phyloP scores from a whole-genome alignment of 2,888 invertebrate genomes.

The Imbricaverruca yamaguchii region DNA sequence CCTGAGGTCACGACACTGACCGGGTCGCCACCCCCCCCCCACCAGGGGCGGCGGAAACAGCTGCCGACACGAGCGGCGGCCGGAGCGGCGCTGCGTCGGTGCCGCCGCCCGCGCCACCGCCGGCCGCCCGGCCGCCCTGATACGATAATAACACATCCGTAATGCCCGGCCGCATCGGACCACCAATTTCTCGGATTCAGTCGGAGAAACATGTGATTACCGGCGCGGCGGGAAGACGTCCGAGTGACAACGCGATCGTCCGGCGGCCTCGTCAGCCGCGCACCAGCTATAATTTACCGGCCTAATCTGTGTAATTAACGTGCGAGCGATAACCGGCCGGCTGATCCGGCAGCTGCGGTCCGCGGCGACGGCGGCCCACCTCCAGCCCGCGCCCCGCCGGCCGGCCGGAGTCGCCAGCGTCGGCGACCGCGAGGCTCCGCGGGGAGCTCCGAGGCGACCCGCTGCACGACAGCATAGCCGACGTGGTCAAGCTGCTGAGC shows the following conservation, averaged over 20 bases:
- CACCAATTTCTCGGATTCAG: slow-evolving; percentile 2
- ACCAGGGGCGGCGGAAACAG: neutral
- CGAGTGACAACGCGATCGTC: neutral
- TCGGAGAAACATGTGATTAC: slow-evolving; percentile 22
- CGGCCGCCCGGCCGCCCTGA: slow-evolving; percentile 10
- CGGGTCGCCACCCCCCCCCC: neutral
- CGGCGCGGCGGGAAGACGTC: neutral
- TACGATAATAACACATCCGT: slow-evolving; percentile 18
- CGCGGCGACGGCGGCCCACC: neutral
- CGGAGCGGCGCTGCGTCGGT: neutral
- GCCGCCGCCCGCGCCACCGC: neutral
- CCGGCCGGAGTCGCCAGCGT: no score
- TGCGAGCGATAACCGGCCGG: slow-evolving; percentile 1
- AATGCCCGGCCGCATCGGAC: neutral
- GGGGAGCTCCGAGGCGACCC: no score
- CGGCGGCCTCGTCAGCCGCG: neutral
- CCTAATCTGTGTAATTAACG: slow-evolving; percentile 20
- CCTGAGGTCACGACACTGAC: neutral
- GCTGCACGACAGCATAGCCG: no score
- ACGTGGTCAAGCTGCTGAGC: no score
- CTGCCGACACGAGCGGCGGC: neutral
- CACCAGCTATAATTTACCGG: neutral
- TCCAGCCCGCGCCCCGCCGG: no score
- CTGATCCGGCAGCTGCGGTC: neutral
- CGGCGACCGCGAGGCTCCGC: no score